Evolutionary conservation across 2,113 vertebrate species (phyloP), one percentile per base, ranked within the genome.

Genomic region (Cololabis saira): DNA sequence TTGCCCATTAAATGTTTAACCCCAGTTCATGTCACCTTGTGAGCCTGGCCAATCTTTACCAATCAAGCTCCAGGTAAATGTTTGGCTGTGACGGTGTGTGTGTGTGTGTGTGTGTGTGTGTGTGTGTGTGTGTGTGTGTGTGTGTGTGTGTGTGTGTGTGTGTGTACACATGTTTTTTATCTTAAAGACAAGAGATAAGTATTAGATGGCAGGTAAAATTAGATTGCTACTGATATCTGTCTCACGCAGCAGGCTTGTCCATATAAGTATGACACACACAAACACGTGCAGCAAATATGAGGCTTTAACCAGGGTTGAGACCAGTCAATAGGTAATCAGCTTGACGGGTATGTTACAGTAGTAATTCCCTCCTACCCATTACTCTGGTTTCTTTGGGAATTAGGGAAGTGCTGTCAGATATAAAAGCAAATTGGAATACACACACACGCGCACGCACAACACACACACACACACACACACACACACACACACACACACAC

Each of bases 281-380:
- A 3, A 42, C 13, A 65, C 44, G 37, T 19, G 40, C 27, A 53
- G 12, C 16, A 18, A 61, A 16, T 67, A 42, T 22, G 61, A 53
- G 45, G 53, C 48, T 61, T 45, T 2, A 70, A 61, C 70, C 57
- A 70, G 44, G 27, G 77, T 89, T 84, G 76, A 74, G 77, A 78
- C 58, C 75, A 80, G 83, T 90, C 85, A 50, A 89, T 90, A 89
- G 86, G 70, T 83, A 90, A 90, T 90, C 86, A 90, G 81, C 87
- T 78, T 65, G 83, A 74, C 49, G 52, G 63, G 64, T 80, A 73
- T 83, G 72, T 81, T 88, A 85, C 76, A 62, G 70, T 81, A 74
- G 82, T 85, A 83, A 88, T 89, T 88, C 85, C 76, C 80, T 84
- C 50, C 76, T 59, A 78, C 72, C 69, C 61, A 69, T 64, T 51